Evolutionary conservation across 2,888 invertebrate genomes (phyloP), one percentile per base, ranked within the genome.

Genomic region (Eilema sororculum): DNA sequence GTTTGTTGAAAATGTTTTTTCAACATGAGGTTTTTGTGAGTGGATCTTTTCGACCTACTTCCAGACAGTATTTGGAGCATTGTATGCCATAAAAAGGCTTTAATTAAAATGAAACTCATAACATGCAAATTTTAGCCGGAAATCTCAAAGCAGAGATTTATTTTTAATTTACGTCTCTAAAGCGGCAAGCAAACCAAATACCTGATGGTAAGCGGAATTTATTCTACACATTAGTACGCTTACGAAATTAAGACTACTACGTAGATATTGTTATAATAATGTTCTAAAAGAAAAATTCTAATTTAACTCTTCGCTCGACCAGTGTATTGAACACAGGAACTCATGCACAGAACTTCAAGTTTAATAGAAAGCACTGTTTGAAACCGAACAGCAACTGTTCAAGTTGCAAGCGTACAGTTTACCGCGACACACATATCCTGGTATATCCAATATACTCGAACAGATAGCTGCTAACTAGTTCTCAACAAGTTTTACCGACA

Each of bases 401-500:
- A 59, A 59, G 13, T 33, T 30, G n/a, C 30, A 60, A 33, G 8
- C 58, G 25, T 30, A n/a, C 20, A n/a, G n/a, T 25, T n/a, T 30
- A 20, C 28, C 20, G n/a, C 60, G 28, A 8, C 30, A n/a, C 20
- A 28, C 37, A 24, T 58, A 57, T 37, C 37, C 24, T 8, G 13
- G 25, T 57, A 9, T 30, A 57, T 65, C 20, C 52, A 30, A 33
- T 56, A 33, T 13, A 25, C 12, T 57, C n/a, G 25, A 58, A 65
- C 56, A 25, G 52, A 65, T 10, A 22, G 52, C 46, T 67, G 12
- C 16, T 56, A 62, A 61, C 33, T 62, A 24, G 24, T 12, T 57
- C 58, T 24, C 24, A 25, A 57, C 57, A 33, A 57, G 65, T 66
- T 58, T 41, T 24, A 41, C 20, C 24, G 25, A n/a, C 25, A 67